Base-by-base conservation (phyloP, 1,140 invertebrate species). In the Drosophila persimilis region DNA sequence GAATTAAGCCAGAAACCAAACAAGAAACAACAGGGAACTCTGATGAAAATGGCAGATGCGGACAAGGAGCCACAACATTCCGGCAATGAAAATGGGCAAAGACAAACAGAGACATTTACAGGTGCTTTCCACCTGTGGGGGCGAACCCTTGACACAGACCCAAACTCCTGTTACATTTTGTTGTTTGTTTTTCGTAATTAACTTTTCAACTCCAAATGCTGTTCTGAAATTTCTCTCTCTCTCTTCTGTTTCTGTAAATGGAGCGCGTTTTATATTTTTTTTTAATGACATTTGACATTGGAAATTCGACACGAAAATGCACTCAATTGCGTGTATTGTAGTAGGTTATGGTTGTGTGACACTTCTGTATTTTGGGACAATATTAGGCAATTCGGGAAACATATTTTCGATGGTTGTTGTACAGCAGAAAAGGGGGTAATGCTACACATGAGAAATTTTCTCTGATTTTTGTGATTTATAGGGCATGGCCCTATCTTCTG, bases 141-240 rank as follows among this genome's bases (percentile, higher is more conserved):
- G 20, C 22, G 13, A 5, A 44, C 5, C 29, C 43, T 35, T 51
- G 9, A 9, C 17, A 6, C 13, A 11, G 3, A 11, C 3, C 35
- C 35, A 39, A 39, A 3, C 35, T 3, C 3, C 35, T 39, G 11
- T 24, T 41, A 22, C 5, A 17, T 13, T 45, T 17, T 13, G 26
- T 62, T 61, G 69, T 62, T 57, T 73, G 54, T 39, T 39, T 41
- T 39, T 50, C 65, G 59, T 73, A 77, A 77, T 77, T 77, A 74
- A 77, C 71, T 60, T 74, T 71, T 70, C 24, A 50, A 24, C 51
- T 52, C 59, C 13, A 57, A 73, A 60, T 63, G 57, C 45, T 39
- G 31, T 35, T 11, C 3, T 11, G 11, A 29, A 31, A 22, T 51
- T 22, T 50, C 11, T 50, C 11, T 22, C 53, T 9, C 29, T 31